Evolutionary conservation across 2,888 invertebrate genomes (phyloP).

Genomic region (Tetranychus piercei): DNA sequence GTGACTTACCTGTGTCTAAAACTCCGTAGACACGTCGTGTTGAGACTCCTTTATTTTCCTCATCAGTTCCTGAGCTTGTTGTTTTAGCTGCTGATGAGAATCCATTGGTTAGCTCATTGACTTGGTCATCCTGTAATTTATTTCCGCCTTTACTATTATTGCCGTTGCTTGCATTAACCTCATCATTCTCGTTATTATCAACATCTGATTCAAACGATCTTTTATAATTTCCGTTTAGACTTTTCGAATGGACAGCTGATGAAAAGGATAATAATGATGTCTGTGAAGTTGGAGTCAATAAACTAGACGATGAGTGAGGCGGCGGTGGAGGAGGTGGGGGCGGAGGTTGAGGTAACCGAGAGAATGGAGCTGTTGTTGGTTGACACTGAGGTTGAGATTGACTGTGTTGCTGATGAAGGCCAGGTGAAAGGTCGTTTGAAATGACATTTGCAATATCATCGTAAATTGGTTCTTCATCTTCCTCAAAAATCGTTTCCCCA

Average conservation of each 20-base stretch:
- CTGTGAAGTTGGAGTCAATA: neutral
- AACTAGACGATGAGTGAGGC: neutral
- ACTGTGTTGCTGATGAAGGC: neutral
- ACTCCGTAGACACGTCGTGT: neutral
- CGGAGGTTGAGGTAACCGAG: neutral
- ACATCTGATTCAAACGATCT: too few relatives aligned
- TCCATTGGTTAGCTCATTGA: neutral
- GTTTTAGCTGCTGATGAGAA: neutral
- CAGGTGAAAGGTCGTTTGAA: neutral
- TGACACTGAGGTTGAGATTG: neutral
- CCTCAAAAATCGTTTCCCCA: conserved; percentile 16
- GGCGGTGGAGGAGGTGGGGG: neutral
- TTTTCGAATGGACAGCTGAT: too few relatives aligned
- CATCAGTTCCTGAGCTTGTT: neutral
- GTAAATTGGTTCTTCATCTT: conserved; percentile 18
- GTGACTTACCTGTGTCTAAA: neutral
- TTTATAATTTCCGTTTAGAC: too few relatives aligned
- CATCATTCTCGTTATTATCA: too few relatives aligned
- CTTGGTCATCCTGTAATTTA: neutral
- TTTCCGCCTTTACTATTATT: too few relatives aligned
- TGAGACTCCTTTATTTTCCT: neutral
- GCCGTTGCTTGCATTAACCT: too few relatives aligned
- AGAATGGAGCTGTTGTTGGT: neutral
- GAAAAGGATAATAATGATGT: too few relatives aligned
- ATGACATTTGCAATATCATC: conserved; percentile 16